A percentile compares a stretch with the other conserved stretches of the same genome.
Evolutionary conservation across 2,113 vertebrate species (phyloP).

Genomic region (mouse (Mus musculus)): DNA sequence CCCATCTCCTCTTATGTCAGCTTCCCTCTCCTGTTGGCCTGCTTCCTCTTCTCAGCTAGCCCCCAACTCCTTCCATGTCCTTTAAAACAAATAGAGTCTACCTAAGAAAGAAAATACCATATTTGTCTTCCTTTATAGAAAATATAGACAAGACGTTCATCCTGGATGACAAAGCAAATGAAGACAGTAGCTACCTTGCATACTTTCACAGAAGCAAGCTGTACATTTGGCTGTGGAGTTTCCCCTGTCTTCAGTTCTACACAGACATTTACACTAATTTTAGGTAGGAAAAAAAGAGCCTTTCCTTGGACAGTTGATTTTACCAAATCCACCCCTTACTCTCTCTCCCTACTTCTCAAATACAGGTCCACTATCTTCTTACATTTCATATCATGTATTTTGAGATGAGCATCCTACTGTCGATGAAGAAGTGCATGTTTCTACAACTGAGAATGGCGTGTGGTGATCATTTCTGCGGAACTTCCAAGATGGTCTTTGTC

Average conservation of each 20-base stretch:
- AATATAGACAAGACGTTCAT: background rate
- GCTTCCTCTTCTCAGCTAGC: background rate
- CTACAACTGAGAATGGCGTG: fast-evolving
- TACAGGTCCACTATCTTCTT: background rate
- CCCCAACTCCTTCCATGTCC: too few species aligned
- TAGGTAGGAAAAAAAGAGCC: background rate
- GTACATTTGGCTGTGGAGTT: fast-evolving
- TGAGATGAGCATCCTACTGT: background rate
- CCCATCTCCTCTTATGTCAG: too few species aligned
- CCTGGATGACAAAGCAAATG: background rate
- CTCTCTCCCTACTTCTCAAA: fast-evolving
- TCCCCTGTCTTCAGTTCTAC: background rate
- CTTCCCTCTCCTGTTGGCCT: background rate
- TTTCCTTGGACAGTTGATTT: background rate
- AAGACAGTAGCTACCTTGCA: background rate
- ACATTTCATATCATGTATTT: background rate
- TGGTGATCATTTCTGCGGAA: background rate
- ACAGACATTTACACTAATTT: background rate
- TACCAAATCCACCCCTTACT: background rate
- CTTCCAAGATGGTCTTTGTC: too few species aligned
- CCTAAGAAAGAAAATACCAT: background rate
- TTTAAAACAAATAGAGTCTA: too few species aligned
- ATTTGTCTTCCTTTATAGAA: background rate
- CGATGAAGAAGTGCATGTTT: background rate
- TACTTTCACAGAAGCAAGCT: background rate